phyloP scores from a whole-genome alignment of 1,140 invertebrate genomes.

The Glossosoma conforme region DNA sequence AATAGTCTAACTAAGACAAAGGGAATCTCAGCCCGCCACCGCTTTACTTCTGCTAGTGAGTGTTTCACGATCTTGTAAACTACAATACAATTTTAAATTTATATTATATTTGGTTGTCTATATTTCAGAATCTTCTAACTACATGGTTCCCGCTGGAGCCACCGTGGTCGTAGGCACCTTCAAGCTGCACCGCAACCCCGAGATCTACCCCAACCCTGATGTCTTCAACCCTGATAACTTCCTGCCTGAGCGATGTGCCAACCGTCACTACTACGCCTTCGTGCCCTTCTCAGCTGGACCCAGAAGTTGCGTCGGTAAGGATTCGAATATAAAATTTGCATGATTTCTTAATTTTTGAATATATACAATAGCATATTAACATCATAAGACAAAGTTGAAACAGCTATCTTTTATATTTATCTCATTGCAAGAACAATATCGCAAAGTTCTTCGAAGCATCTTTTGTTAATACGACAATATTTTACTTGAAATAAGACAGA shows the following conservation, averaged over 20 bases:
- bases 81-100: background rate
- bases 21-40: no score
- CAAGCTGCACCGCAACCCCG: constrained; percentile 69
- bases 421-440: no score
- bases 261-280: constrained; percentile 79
- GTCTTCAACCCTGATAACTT: constrained; percentile 90
- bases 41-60: constrained; percentile 3
- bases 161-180: constrained; percentile 65
- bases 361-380: no score
- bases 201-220: constrained; percentile 78
- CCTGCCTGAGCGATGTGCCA: constrained; percentile 72
- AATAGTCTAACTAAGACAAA: no score
- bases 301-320: constrained; percentile 74
- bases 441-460: no score
- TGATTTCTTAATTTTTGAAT: no score
- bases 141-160: constrained; percentile 58
- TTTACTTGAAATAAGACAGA: no score
- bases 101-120: constrained; percentile 13
- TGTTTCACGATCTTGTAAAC: constrained; percentile 7
- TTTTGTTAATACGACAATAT: no score
- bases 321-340: background rate
- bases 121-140: constrained; percentile 49
- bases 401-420: no score
- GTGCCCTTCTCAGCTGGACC: constrained; percentile 88
- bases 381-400: no score